Base-by-base conservation (phyloP, 2,113 vertebrate species). In the Columbina picui region DNA sequence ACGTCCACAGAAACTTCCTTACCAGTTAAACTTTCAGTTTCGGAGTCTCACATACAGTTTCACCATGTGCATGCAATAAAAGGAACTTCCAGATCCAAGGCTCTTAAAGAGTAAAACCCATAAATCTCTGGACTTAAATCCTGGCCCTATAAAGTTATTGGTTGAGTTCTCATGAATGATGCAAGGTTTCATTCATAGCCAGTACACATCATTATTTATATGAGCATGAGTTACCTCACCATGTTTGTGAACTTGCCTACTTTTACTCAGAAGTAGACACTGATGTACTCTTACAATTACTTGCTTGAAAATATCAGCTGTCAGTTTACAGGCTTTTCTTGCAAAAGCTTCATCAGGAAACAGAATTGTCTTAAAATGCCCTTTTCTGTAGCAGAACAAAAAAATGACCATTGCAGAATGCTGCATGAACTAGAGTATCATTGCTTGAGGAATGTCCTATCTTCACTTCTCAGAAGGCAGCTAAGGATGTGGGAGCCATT, bases 151-250 rank as follows among this genome's bases (percentile, higher is more conserved):
- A 18, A 30, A 45, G 29, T 14, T 32, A 85, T 69, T 9, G 19
- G 4, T 25, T 12, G 36, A 69, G 22, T 55, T 50, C 16, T 74
- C 39, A 52, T 30, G 9, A 26, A 49, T 78, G 10, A 45, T 8
- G 1, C 3, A n/a, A 87, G 22, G n/a, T 82, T 65, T 82, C 16
- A 60, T 39, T 29, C 14, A 11, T 38, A 21, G 8, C 60, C 16
- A 1, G 0, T 18, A 59, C 5, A 49, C 9, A 38, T 1, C 29
- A 21, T 49, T 55, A 64, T 27, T 59, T 55, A 0, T 52, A 50
- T 14, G 41, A 22, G 11, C 4, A 12, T 32, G 57, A 30, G 38
- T 45, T 69, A 59, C 8, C 47, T 34, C 34, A 64, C 22, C 5
- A 2, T 39, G 7, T 36, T 45, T 78, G 25, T 52, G 19, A 73